Percentiles rank a stretch among this genome's conserved stretches.
Conservation (phyloP, 2,113 vertebrate species). For the Zeus faber region DNA sequence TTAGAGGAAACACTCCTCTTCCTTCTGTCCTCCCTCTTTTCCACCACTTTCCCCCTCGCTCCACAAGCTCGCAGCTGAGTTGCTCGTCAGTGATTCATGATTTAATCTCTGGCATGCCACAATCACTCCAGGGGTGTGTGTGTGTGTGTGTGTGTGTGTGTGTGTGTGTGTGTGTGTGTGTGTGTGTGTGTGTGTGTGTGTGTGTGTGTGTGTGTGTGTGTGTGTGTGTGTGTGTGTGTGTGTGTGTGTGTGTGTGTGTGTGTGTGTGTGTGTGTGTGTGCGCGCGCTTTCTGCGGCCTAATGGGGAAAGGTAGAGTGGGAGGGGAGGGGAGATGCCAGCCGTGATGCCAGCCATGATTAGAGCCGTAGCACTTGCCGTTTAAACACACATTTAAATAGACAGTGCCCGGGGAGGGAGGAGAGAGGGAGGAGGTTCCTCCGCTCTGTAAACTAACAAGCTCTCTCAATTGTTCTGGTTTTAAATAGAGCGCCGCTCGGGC, state of each 20-base stretch:
- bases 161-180: conserved; percentile 4
- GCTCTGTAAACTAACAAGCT: conserved; percentile 55
- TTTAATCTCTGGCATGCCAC: conserved; percentile 52
- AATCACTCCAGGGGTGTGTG: conserved; percentile 33
- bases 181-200: conserved; percentile 14
- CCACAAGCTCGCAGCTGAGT: conserved; percentile 59
- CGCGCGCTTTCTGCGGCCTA: conserved; percentile 33
- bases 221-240: background rate
- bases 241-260: conserved; percentile 6
- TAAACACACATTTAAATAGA: conserved; percentile 70
- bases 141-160: conserved; percentile 1
- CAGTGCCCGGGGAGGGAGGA: conserved; percentile 39
- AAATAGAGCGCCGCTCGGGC: conserved; percentile 55
- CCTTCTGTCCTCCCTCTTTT: conserved; percentile 35
- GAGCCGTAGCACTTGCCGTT: conserved; percentile 49
- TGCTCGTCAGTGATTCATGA: conserved; percentile 67
- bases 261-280: too few relatives aligned
- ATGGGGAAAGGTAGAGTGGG: conserved; percentile 17
- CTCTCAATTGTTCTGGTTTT: conserved; percentile 59
- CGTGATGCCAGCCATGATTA: conserved; percentile 67
- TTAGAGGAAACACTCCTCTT: conserved; percentile 50
- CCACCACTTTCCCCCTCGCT: conserved; percentile 18
- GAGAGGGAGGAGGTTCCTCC: conserved; percentile 42
- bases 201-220: too few relatives aligned
- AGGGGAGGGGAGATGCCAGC: conserved; percentile 18